Evolutionary conservation across 2,113 vertebrate species (phyloP).

Genomic region (Strix aluco): DNA sequence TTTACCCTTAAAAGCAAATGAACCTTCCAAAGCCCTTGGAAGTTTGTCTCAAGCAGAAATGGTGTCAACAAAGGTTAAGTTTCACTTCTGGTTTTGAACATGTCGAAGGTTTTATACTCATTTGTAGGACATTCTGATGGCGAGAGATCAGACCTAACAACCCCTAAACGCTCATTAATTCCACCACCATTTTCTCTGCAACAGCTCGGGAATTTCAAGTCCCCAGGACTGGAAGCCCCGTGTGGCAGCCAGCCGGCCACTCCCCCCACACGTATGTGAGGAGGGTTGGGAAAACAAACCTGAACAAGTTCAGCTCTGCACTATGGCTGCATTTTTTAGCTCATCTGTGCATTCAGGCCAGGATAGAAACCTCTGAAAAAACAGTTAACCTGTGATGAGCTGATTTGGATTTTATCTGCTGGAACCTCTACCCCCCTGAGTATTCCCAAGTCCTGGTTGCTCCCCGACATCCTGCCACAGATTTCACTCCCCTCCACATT

Average conservation of each 20-base stretch:
- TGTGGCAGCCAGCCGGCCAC: not conserved
- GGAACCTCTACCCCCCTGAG: rapidly evolving
- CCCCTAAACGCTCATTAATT: not conserved
- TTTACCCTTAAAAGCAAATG: not conserved
- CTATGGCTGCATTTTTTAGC: rapidly evolving
- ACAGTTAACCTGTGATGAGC: not conserved
- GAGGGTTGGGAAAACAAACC: not conserved
- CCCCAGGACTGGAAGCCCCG: not conserved
- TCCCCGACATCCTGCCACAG: not conserved
- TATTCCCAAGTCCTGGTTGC: not conserved
- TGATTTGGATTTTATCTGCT: not conserved
- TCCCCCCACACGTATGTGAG: not conserved
- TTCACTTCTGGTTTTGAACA: not conserved
- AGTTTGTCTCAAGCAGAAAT: not conserved
- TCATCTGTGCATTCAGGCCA: not conserved
- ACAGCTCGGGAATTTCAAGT: not conserved
- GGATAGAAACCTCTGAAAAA: not conserved
- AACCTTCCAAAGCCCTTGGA: not conserved
- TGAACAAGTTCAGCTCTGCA: not conserved
- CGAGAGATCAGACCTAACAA: not conserved
- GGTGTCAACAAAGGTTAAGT: not conserved
- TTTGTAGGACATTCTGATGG: not conserved
- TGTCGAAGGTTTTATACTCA: not conserved
- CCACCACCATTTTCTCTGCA: not conserved
- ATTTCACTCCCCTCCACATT: not conserved